phyloP scores from a whole-genome alignment of 2,888 invertebrate genomes.

The Pollenia amentaria region DNA sequence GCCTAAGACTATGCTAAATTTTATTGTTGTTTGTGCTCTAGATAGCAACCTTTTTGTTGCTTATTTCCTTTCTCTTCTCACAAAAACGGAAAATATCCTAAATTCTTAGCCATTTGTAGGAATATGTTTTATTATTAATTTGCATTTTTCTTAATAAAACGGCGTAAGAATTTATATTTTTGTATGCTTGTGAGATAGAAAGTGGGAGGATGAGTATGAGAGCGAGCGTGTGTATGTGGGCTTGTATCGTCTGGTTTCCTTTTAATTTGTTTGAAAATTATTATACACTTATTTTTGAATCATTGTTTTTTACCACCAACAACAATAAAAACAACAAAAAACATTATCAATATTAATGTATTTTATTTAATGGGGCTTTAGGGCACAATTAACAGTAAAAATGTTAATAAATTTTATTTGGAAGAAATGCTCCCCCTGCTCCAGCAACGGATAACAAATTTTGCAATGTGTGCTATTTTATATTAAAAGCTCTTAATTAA shows the following conservation, averaged over 20 bases:
- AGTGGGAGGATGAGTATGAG: no score
- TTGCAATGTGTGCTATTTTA: background rate
- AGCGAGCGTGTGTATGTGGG: background rate
- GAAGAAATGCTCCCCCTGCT: background rate
- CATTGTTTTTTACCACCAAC: background rate
- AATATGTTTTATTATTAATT: conserved; percentile 9
- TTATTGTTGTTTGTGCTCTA: background rate
- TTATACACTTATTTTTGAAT: conserved; percentile 14
- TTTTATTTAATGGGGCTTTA: conserved; percentile 49
- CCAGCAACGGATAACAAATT: background rate
- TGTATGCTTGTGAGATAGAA: background rate
- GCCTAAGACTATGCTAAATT: background rate
- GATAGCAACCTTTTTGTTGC: background rate
- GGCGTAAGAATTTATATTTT: background rate
- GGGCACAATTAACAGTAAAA: conserved; percentile 55
- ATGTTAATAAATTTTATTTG: conserved; percentile 46
- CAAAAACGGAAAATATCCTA: background rate
- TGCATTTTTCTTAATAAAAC: background rate
- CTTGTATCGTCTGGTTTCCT: background rate
- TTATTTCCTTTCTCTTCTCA: background rate
- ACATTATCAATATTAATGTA: background rate
- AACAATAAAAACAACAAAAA: no score
- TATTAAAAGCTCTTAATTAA: conserved; percentile 2
- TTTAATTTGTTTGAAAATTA: conserved; percentile 22
- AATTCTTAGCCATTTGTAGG: background rate